Percentiles rank a stretch among this genome's conserved stretches.
Conservation (phyloP, 2,113 vertebrate species). For the Pseudolaguvia tuberculata region DNA sequence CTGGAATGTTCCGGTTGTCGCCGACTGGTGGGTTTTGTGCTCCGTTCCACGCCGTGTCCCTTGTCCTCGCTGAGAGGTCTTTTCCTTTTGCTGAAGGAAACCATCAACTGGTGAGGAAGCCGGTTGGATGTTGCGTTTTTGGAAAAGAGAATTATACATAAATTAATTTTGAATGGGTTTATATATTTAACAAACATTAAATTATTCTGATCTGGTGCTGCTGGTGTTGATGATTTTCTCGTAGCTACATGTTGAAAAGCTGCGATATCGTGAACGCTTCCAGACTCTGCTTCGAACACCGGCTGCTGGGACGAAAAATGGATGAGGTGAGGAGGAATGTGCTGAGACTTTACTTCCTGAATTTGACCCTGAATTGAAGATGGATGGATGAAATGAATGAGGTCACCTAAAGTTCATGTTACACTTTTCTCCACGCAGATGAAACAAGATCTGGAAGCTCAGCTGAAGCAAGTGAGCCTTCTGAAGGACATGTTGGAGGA, state of each 20-base stretch:
- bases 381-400: too few species aligned
- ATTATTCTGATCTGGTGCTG: too few species aligned
- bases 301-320: slow-evolving; percentile 49
- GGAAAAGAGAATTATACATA: too few species aligned
- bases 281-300: slow-evolving; percentile 67
- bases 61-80: slow-evolving; percentile 68
- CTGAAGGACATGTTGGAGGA: slow-evolving; percentile 32
- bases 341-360: not conserved
- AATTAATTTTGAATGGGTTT: too few species aligned
- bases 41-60: slow-evolving; percentile 67
- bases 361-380: too few species aligned
- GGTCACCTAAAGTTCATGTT: too few species aligned
- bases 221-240: too few species aligned
- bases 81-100: slow-evolving; percentile 79
- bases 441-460: slow-evolving; percentile 40
- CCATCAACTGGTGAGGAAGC: slow-evolving; percentile 74
- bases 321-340: slow-evolving; percentile 56
- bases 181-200: too few species aligned
- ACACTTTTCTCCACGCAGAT: slow-evolving; percentile 33
- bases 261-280: slow-evolving; percentile 66
- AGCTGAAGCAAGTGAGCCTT: slow-evolving; percentile 40
- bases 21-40: slow-evolving; percentile 64
- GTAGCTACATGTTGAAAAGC: slow-evolving; percentile 76
- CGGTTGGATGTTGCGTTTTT: too few species aligned
- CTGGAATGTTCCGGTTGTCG: slow-evolving; percentile 74